A percentile compares a stretch with the other conserved stretches of the same genome.
phyloP scores from a whole-genome alignment of 1,140 invertebrate genomes.

The Plectrocnemia conspersa region DNA sequence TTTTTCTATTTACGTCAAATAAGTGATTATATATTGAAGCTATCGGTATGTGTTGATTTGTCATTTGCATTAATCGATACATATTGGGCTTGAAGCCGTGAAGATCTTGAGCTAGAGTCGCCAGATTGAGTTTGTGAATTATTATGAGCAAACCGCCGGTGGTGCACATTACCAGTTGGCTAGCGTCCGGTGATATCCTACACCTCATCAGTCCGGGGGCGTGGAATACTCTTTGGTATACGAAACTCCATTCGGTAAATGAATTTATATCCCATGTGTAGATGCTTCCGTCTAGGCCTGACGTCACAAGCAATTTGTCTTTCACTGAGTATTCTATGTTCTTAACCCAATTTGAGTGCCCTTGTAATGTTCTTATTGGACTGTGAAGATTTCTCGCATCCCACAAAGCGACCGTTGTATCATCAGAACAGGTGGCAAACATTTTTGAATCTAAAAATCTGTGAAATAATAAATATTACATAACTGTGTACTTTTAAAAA shows the following conservation, averaged over 20 bases:
- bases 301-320: conserved; percentile 81
- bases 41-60: conserved; percentile 71
- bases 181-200: conserved; percentile 75
- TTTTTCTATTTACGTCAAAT: conserved; percentile 66
- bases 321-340: conserved; percentile 91
- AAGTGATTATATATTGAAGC: conserved; percentile 74
- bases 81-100: conserved; percentile 86
- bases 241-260: conserved; percentile 70
- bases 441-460: conserved; percentile 83
- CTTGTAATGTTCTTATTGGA: conserved; percentile 70
- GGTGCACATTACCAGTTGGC: conserved; percentile 86
- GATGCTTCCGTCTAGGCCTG: conserved; percentile 89
- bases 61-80: conserved; percentile 84
- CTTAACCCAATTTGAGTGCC: conserved; percentile 94
- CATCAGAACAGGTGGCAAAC: conserved; percentile 92
- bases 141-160: conserved; percentile 85
- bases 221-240: conserved; percentile 77
- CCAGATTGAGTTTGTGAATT: conserved; percentile 82
- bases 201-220: conserved; percentile 85
- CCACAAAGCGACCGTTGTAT: conserved; percentile 88
- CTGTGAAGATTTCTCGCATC: conserved; percentile 80
- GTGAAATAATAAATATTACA: conserved; percentile 19
- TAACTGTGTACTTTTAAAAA: neutral
- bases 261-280: conserved; percentile 94
- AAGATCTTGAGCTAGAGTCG: conserved; percentile 72